A percentile compares a stretch with the other conserved stretches of the same genome.
phyloP scores from a whole-genome alignment of 2,113 vertebrate genomes.

The Machaerirhynchus nigripectus region DNA sequence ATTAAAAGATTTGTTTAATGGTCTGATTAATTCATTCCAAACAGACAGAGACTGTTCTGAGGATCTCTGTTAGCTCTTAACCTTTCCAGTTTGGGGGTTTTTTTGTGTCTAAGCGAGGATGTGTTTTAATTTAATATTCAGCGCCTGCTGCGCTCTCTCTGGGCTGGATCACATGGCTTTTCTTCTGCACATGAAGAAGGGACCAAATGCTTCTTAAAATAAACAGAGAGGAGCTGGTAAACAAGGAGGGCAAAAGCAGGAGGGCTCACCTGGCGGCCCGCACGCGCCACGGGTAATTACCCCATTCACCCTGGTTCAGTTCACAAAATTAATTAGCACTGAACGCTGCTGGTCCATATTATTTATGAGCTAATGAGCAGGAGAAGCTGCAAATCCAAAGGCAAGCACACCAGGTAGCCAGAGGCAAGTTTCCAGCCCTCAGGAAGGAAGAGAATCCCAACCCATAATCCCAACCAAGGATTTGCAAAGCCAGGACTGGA shows the following conservation, averaged over 20 bases:
- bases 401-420: not conserved
- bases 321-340: constrained; percentile 69
- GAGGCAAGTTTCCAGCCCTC: not conserved
- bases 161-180: not conserved
- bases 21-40: constrained; percentile 78
- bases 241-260: not conserved
- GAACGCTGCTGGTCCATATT: constrained; percentile 35
- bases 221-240: constrained; percentile 27
- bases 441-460: not conserved
- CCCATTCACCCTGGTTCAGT: constrained; percentile 45
- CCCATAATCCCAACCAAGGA: fast-evolving
- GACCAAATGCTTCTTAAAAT: constrained; percentile 59
- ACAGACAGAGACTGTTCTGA: constrained; percentile 64
- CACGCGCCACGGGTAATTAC: constrained; percentile 15
- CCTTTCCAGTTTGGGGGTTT: constrained; percentile 58
- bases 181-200: not conserved
- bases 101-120: constrained; percentile 13
- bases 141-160: constrained; percentile 41
- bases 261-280: not conserved
- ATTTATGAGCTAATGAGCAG: constrained; percentile 41
- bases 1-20: constrained; percentile 78
- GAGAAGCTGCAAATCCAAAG: constrained; percentile 6
- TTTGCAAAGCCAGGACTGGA: fast-evolving
- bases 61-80: constrained; percentile 69
- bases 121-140: constrained; percentile 69